Base-by-base conservation (phyloP, 2,797 vertebrate genomes). In the Semotilus atromaculatus region DNA sequence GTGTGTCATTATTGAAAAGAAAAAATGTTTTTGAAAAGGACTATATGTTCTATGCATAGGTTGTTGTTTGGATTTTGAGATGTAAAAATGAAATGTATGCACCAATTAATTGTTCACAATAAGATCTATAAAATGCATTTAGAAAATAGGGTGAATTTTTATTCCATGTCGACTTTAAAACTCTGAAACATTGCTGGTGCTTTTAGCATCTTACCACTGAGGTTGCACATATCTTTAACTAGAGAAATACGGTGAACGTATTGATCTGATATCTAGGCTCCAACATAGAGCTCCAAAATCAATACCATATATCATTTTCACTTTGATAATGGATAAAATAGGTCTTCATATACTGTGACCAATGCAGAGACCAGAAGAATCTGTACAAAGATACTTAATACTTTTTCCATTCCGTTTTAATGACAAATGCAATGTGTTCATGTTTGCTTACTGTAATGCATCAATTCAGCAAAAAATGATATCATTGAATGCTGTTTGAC, bases 271-370 rank as follows among this genome's bases (percentile, higher is more conserved):
- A 85, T 51, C 75, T 79, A 40, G 68, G 53, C 67, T 64, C 45
- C 76, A 62, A 72, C 76, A 62, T 23, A 79, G 75, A 71, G 76
- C 67, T 51, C 67, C 23, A 78, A 85, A 85, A 85, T 85, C 76
- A 72, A 85, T 85, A 79, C 55, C 43, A 80, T 73, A 80, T 85
- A 85, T 85, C 67, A 85, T 85, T 80, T 85, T 84, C 83, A 84
- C 36, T 79, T 79, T 72, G 31, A 85, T 80, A 85, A 80, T 79
- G 29, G 55, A 71, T 34, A 64, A 62, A 85, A 71, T 36, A 23
- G 75, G 14, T 80, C 66, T 72, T 71, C 83, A 64, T 84, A 31
- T 4, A 60, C 53, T 72, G 10, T 43, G 26, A 38, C 66, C 34
- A 72, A 72, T 60, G n/a, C 53, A 72, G 26, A 72, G 53, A 38